Evolutionary conservation across 2,113 vertebrate species (phyloP).

Genomic region (Ophthalmolycus amberensis): DNA sequence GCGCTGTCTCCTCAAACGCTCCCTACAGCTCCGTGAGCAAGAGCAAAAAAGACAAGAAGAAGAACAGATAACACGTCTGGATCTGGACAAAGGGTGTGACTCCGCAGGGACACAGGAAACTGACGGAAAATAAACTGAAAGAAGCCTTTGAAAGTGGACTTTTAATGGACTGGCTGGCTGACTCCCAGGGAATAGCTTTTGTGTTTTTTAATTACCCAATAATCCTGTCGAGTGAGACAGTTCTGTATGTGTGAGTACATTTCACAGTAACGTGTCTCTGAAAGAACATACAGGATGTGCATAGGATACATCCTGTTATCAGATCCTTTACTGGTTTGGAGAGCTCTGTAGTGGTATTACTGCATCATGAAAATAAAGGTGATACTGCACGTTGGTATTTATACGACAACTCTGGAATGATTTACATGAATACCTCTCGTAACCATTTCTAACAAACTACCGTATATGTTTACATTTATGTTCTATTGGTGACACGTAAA

Average conservation of each 20-base stretch:
- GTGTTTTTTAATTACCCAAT: background rate
- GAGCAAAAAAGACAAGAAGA: constrained; percentile 91
- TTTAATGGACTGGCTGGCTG: constrained; percentile 11
- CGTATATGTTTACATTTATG: too few species aligned
- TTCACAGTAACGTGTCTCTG: background rate
- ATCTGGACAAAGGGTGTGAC: background rate
- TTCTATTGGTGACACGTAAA: too few species aligned
- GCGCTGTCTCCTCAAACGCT: constrained; percentile 73
- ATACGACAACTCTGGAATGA: constrained; percentile 22
- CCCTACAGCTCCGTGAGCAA: constrained; percentile 67
- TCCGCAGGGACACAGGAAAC: background rate
- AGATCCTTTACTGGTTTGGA: constrained; percentile 5
- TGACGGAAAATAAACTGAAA: background rate
- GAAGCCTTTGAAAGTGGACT: constrained; percentile 12
- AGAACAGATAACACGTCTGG: constrained; percentile 81
- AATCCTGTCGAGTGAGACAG: background rate
- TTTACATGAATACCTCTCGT: background rate
- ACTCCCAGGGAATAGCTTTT: background rate
- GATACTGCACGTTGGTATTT: constrained; percentile 28
- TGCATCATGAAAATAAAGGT: constrained; percentile 22
- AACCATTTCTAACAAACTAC: background rate
- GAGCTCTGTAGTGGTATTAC: constrained; percentile 5
- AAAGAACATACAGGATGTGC: background rate
- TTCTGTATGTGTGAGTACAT: background rate
- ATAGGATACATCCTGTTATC: background rate